Evolutionary conservation across 2,888 invertebrate genomes (phyloP), one percentile per base, ranked within the genome.

Genomic region (Lacanobia wlatinum): DNA sequence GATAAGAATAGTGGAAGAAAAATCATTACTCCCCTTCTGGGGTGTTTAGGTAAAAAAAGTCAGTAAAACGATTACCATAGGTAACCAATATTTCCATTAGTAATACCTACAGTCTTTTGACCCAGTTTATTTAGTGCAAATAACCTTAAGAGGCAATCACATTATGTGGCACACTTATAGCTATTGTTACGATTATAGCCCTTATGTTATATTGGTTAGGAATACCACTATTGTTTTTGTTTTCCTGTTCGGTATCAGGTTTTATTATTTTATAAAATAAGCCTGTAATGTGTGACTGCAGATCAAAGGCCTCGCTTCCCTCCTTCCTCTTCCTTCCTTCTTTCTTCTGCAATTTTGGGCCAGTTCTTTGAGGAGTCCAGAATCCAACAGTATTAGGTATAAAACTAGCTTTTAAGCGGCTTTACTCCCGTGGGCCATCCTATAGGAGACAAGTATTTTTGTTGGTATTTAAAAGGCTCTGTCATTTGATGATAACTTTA

Each of bases 121-220:
- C 40, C 69, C 56, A n/a, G 16, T 75, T 62, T 58, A 62, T 75
- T 75, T 75, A 75, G 56, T 70, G 70, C 75, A 75, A 70, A 75
- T 76, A 60, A 70, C 75, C 61, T 40, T 48, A 55, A 55, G 43
- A 34, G 59, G 68, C 56, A 40, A 76, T 52, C 23, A 71, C n/a
- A 52, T 50, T 68, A 59, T 62, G 28, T 62, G 61, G 34, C 50
- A 52, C 52, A 38, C 5, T 38, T 46, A 52, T 8, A 23, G 23
- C n/a, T 66, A 58, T 50, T 56, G 12, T 59, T 58, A 69, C 21
- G 68, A 69, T 53, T 53, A 64, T 34, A 10, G 52, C 12, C 28
- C 21, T 28, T 16, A 52, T 52, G 9, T 58, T 34, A 28, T 46
- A 58, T 58, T 58, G 40, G 16, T n/a, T 50, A 52, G 21, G 46